These are phyloP conservation scores for Drosophila nasuta DNA, from an alignment of 1,140 invertebrate species.

Conservation along the genomic window DNA sequence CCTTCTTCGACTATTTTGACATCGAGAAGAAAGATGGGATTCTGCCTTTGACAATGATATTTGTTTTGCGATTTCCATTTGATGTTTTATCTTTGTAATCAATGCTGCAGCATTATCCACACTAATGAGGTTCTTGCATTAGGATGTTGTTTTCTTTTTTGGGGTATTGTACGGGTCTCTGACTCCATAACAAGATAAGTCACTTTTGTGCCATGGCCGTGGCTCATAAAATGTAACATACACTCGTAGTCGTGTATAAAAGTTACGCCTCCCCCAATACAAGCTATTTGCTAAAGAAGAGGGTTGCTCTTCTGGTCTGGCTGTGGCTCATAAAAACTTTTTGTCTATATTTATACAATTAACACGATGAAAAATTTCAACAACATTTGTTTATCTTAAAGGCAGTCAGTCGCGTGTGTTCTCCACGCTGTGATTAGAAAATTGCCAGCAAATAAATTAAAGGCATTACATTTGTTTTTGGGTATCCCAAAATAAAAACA, in stretches of 20 bases:
- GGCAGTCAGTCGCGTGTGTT: slow-evolving; percentile 51
- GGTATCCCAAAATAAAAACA: neutral
- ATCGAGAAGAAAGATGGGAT: neutral
- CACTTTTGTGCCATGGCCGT: slow-evolving; percentile 58
- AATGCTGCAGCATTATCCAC: slow-evolving; percentile 4
- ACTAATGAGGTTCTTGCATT: slow-evolving; percentile 33
- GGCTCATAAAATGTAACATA: slow-evolving; percentile 72
- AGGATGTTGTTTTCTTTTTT: neutral
- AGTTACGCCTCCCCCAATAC: slow-evolving; percentile 53
- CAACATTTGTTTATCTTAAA: slow-evolving; percentile 75
- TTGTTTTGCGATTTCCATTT: slow-evolving; percentile 6
- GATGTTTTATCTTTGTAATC: slow-evolving; percentile 27
- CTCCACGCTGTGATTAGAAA: slow-evolving; percentile 68
- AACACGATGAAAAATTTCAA: slow-evolving; percentile 63
- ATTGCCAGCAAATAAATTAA: slow-evolving; percentile 77
- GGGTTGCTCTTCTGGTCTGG: slow-evolving; percentile 63
- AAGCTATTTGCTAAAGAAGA: slow-evolving; percentile 52
- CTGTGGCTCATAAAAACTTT: slow-evolving; percentile 76
- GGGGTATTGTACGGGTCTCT: slow-evolving; percentile 15
- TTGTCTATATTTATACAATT: slow-evolving; percentile 80
- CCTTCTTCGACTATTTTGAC: neutral
- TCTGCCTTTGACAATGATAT: neutral
- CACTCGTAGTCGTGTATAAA: neutral
- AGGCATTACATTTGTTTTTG: slow-evolving; percentile 47
- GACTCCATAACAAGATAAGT: slow-evolving; percentile 70